These are phyloP conservation scores for Drosophila prostipennis DNA, from an alignment of 2,888 invertebrate genomes.

Conservation along the genomic window DNA sequence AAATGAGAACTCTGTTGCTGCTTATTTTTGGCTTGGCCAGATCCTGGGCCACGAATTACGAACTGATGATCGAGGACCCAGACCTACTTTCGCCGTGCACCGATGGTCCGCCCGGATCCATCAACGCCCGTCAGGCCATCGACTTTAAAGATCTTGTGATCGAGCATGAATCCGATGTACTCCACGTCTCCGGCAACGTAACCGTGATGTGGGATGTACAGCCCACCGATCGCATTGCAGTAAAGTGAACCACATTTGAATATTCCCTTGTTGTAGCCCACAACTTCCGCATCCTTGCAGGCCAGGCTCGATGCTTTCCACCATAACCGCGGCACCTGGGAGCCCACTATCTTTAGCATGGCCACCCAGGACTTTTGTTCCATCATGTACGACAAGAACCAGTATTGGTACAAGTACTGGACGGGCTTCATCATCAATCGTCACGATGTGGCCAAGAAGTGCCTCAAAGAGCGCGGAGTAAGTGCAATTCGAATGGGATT, in stretches of 20 bases:
- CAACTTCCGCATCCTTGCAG: constrained; percentile 8
- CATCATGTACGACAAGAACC: constrained; percentile 51
- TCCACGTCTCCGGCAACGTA: constrained; percentile 49
- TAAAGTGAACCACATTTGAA: constrained; percentile 11
- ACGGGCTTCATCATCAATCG: constrained; percentile 30
- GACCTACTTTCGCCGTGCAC: constrained; percentile 50
- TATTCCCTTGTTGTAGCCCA: no score
- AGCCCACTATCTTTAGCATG: constrained; percentile 59
- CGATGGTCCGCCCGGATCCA: constrained; percentile 30
- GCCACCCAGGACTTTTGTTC: constrained; percentile 45
- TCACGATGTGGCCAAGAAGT: constrained; percentile 15
- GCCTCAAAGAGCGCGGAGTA: constrained; percentile 50
- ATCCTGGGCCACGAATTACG: constrained; percentile 34
- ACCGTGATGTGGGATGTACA: constrained; percentile 51
- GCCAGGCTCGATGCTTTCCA: constrained; percentile 13
- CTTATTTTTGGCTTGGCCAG: constrained; percentile 2
- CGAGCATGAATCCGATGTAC: constrained; percentile 15
- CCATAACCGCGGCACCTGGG: constrained; percentile 59
- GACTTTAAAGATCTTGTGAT: constrained; percentile 33
- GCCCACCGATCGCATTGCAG: constrained; percentile 52
- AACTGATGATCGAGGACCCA: constrained; percentile 54
- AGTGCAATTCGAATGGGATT: constrained; percentile 17
- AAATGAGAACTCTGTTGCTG: constrained; percentile 10
- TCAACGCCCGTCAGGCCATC: constrained; percentile 6
- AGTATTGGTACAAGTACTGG: constrained; percentile 65